Conservation (phyloP, 2,888 invertebrate species). For the Limnephilus lunatus region DNA sequence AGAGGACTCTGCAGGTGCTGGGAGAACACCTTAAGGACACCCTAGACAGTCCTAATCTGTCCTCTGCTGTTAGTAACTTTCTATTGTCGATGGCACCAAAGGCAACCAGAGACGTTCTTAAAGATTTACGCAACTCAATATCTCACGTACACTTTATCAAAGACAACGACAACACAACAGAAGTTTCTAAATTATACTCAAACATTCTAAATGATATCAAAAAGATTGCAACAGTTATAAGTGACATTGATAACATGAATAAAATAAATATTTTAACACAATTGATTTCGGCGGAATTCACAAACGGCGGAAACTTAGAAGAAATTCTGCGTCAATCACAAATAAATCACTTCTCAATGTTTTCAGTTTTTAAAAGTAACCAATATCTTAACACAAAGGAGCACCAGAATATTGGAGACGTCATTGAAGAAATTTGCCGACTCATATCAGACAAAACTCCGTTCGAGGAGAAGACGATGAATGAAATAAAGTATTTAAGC, state of each 20-base stretch:
- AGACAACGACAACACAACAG: not conserved
- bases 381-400: no score
- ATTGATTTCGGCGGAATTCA: no score
- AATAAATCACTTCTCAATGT: no score
- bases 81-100: not conserved
- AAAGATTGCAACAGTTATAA: not conserved
- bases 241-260: not conserved
- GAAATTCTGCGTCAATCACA: no score
- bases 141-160: not conserved
- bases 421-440: no score
- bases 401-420: no score
- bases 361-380: no score
- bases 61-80: not conserved
- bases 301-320: no score
- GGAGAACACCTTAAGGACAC: not conserved
- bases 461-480: no score
- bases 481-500: no score
- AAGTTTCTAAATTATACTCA: not conserved
- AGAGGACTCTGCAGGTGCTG: constrained; percentile 5
- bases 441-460: no score
- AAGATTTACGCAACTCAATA: not conserved
- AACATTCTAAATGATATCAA: constrained; percentile 1
- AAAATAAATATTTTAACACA: not conserved
- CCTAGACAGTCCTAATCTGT: not conserved
- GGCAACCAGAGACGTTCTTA: not conserved